Percentiles rank a stretch among this genome's conserved stretches.
phyloP scores from a whole-genome alignment of 1,140 invertebrate genomes.

The Monomorium pharaonis region DNA sequence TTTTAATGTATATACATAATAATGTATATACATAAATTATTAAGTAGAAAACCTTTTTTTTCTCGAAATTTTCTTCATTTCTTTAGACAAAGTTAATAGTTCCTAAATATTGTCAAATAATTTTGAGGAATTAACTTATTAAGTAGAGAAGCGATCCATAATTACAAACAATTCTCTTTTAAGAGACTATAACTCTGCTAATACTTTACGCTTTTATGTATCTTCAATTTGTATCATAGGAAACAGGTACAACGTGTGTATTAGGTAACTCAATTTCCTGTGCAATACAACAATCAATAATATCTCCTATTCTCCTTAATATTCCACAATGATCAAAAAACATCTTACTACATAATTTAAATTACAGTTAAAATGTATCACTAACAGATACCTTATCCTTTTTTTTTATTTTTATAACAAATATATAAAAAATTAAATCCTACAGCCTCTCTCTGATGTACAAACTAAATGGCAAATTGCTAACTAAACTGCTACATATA shows the following conservation, averaged over 20 bases:
- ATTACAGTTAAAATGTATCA: conserved; percentile 37
- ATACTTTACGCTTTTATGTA: background rate
- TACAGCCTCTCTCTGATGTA: conserved; percentile 58
- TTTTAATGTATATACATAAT: conserved; percentile 31
- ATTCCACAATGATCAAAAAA: conserved; percentile 24
- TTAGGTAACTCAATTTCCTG: conserved; percentile 57
- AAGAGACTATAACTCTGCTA: background rate
- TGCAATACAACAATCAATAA: conserved; percentile 52
- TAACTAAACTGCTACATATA: conserved; percentile 23
- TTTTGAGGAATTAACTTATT: background rate
- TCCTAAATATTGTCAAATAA: conserved; percentile 8
- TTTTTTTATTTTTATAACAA: conserved; percentile 18
- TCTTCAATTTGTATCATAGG: conserved; percentile 46
- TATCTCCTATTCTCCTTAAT: conserved; percentile 11
- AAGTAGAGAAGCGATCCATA: conserved; percentile 6
- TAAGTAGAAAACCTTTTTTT: conserved; percentile 25
- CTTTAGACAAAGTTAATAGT: background rate
- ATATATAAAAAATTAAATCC: conserved; percentile 23
- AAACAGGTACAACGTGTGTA: conserved; percentile 53
- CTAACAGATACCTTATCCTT: conserved; percentile 14
- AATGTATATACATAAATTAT: background rate
- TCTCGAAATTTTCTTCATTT: background rate
- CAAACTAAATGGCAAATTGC: conserved; percentile 25
- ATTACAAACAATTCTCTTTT: background rate
- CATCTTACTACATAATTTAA: conserved; percentile 20